Base-by-base conservation (phyloP, 2,113 vertebrate species). In the Athene noctua region DNA sequence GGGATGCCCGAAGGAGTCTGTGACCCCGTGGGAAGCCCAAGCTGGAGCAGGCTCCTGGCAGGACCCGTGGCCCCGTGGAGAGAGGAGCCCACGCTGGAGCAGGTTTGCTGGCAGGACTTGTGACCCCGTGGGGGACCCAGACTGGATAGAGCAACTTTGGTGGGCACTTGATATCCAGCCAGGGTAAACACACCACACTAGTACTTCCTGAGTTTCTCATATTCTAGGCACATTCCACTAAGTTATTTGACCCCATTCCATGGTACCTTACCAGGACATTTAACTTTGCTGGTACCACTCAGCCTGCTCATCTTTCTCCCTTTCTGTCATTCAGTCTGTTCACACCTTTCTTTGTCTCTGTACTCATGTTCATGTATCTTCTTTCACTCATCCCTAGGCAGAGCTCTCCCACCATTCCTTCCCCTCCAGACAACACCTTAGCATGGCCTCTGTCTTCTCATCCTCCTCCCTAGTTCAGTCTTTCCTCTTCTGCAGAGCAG, bases 371-470 rank as follows among this genome's bases (percentile, higher is more conserved):
- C 22, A 15, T 74, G 87, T 92, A 38, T 68, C 44, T 81, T 85
- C 38, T 79, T 72, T 80, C 6, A 40, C 5, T 13, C 21, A 52
- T 20, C 29, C 26, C 21, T 75, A 75, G 13, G 40, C 47, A 85
- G 57, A 75, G 15, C 6, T 75, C 8, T 87, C 44, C 14, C 26
- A 71, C 34, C 34, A 25, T 70, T 83, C n/a, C 8, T 88, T 77
- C 14, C 8, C 42, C 15, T 51, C 0, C 0, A 20, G 38, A 16
- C 22, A 62, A 11, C 8, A 3, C 13, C 46, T 62, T 61, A 62
- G 23, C 38, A 55, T 0, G 2, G 5, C 21, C 12, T 78, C 47
- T 84, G n/a, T 71, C 80, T 34, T 80, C 49, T 62, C 46, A 57
- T 46, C 26, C 22, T 80, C 44, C 65, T 81, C 15, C 30, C 32